phyloP scores from a whole-genome alignment of 2,113 vertebrate species.

The Uropsilus gracilis region DNA sequence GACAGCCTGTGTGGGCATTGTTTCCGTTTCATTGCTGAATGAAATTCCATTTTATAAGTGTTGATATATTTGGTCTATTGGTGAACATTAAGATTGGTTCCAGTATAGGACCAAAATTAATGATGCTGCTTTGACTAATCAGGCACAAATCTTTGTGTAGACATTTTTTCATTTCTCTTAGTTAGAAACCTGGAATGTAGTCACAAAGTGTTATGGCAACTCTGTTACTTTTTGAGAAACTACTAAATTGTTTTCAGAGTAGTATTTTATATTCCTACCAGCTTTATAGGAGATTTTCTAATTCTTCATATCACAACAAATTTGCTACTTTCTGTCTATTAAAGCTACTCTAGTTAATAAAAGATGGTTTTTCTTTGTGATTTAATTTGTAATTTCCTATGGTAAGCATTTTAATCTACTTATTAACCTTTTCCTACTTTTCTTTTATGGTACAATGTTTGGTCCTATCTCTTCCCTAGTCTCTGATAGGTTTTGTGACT shows the following conservation, averaged over 20 bases:
- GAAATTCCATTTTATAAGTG: neutral
- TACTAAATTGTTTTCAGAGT: neutral
- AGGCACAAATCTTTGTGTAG: neutral
- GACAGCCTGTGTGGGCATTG: neutral
- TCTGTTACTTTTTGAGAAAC: conserved; percentile 1
- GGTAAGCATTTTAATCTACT: neutral
- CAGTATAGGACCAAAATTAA: neutral
- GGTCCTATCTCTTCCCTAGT: neutral
- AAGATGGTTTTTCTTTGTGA: neutral
- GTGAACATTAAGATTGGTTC: neutral
- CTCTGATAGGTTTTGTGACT: neutral
- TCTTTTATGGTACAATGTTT: neutral
- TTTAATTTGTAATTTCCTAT: neutral
- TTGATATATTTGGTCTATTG: neutral
- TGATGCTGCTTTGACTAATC: neutral
- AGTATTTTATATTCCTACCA: neutral
- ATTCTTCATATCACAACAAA: neutral
- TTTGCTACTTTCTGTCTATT: neutral
- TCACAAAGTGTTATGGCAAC: neutral
- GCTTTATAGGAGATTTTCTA: neutral
- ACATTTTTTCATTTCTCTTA: neutral
- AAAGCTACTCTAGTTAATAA: neutral
- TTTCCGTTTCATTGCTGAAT: neutral
- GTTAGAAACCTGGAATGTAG: neutral
- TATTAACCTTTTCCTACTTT: neutral